Evolutionary conservation across 2,113 vertebrate genomes (phyloP).

Genomic region (Cinclus mexicanus): DNA sequence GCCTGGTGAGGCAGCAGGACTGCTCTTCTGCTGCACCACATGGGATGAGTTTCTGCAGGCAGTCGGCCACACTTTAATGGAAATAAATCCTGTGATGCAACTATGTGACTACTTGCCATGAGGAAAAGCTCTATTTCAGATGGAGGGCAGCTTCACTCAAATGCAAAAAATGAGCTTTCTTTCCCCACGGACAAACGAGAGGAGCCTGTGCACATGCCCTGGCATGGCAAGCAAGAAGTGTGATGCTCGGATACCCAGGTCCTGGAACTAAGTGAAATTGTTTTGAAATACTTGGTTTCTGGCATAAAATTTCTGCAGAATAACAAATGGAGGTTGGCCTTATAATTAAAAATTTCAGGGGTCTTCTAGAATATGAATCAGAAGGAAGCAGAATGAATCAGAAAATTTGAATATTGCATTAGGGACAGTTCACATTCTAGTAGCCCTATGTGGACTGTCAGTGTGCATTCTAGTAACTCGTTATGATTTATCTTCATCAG

Average conservation of each 20-base stretch:
- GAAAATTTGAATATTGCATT: conserved; percentile 72
- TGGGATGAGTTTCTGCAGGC: not conserved
- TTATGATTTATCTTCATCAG: conserved; percentile 81
- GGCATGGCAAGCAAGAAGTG: accelerated
- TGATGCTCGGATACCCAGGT: accelerated
- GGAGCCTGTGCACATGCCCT: accelerated
- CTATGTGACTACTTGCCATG: not conserved
- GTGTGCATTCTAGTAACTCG: conserved; percentile 60
- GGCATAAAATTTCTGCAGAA: conserved; percentile 14
- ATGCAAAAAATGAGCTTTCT: not conserved
- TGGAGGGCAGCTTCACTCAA: accelerated
- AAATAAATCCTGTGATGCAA: not conserved
- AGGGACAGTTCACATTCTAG: conserved; percentile 52
- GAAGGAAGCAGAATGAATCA: too few species aligned
- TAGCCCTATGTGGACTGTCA: conserved; percentile 69
- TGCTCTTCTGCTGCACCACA: accelerated
- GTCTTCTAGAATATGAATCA: conserved; percentile 61
- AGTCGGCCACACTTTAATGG: not conserved
- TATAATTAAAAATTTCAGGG: conserved; percentile 53
- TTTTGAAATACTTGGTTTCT: conserved; percentile 35
- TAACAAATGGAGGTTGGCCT: conserved; percentile 37
- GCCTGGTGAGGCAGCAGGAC: accelerated
- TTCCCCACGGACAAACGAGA: accelerated
- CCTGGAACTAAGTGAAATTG: not conserved
- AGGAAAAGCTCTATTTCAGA: not conserved